A percentile compares a stretch with the other conserved stretches of the same genome.
Evolutionary conservation across 2,113 vertebrate genomes (phyloP).

Genomic region (Chiloscyllium plagiosum): DNA sequence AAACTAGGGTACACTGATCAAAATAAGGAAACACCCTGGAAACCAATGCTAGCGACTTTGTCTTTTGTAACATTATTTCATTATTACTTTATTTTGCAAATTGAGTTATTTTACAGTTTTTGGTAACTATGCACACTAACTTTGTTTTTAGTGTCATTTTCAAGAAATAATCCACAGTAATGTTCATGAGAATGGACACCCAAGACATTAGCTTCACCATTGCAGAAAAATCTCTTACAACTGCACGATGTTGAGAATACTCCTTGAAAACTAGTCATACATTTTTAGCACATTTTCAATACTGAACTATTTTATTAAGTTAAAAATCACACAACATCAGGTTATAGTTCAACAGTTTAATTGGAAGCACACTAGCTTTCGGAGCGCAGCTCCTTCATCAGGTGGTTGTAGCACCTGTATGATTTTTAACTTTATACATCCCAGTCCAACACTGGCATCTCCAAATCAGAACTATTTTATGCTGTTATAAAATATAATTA

Average conservation of each 20-base stretch:
- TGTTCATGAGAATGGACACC: not conserved
- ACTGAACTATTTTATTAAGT: not conserved
- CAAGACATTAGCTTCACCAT: not conserved
- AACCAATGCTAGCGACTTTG: not conserved
- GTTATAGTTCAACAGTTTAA: no score
- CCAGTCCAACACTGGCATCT: no score
- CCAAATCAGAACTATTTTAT: not conserved
- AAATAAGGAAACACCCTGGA: not conserved
- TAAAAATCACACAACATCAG: no score
- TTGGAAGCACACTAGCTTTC: no score
- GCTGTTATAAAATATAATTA: not conserved
- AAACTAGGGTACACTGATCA: no score
- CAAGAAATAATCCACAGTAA: conserved; percentile 1
- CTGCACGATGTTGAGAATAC: not conserved
- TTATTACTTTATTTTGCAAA: not conserved
- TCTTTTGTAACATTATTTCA: not conserved
- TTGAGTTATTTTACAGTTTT: not conserved
- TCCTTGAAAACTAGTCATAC: not conserved
- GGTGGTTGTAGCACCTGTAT: no score
- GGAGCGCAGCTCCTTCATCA: no score
- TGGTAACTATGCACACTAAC: not conserved
- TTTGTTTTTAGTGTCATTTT: not conserved
- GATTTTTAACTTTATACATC: no score
- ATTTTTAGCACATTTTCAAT: not conserved
- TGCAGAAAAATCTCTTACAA: not conserved